Evolutionary conservation across 2,797 vertebrate genomes (phyloP).

Genomic region (Cryptoprocta ferox): DNA sequence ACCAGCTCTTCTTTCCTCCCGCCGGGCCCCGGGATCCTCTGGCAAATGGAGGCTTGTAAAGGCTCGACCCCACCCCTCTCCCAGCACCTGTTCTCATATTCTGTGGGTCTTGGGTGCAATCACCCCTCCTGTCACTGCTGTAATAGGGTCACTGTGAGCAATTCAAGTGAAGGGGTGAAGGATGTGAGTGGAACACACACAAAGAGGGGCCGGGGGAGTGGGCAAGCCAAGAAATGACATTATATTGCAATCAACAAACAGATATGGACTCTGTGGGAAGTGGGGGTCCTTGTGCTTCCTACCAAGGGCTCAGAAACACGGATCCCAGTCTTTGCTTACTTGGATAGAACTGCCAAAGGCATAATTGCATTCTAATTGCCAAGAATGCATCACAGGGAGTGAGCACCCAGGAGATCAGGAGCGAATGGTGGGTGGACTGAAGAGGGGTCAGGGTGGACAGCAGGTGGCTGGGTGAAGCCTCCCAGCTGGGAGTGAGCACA

Average conservation of each 20-base stretch:
- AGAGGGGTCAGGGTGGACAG: background rate
- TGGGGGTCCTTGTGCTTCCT: background rate
- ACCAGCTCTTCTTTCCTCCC: background rate
- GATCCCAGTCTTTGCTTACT: background rate
- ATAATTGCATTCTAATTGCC: background rate
- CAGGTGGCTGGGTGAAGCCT: background rate
- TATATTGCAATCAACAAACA: background rate
- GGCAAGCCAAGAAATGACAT: background rate
- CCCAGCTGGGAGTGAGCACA: background rate
- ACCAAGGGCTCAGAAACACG: background rate
- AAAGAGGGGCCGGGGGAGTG: accelerated
- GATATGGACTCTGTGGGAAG: background rate
- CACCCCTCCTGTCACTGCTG: background rate
- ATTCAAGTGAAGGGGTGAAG: background rate
- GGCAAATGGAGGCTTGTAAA: background rate
- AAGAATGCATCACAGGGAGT: background rate
- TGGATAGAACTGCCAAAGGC: background rate
- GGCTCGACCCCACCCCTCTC: background rate
- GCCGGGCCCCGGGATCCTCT: background rate
- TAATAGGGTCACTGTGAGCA: background rate
- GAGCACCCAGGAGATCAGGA: background rate
- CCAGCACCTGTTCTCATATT: background rate
- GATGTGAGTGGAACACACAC: background rate
- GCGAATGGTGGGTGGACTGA: background rate
- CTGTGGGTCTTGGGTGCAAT: background rate